Conservation (phyloP, 2,113 vertebrate species). For the Peromyscus californicus region DNA sequence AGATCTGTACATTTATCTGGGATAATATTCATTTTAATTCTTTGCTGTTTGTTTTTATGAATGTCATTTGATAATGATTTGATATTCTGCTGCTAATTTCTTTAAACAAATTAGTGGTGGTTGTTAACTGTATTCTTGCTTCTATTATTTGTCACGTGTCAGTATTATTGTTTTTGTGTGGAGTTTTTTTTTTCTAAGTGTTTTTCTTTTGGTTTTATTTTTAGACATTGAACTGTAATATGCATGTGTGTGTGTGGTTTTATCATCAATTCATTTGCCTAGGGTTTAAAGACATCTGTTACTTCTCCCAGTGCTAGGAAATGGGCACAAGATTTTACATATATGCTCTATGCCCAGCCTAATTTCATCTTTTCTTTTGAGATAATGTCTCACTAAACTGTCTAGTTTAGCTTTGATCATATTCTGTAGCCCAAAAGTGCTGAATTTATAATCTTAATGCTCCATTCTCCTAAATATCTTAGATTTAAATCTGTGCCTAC, state of each 20-base stretch:
- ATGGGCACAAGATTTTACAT: background rate
- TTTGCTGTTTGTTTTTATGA: background rate
- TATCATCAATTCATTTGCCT: background rate
- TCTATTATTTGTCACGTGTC: background rate
- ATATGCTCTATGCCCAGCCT: background rate
- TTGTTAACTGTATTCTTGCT: constrained; percentile 1
- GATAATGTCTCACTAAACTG: too few species aligned
- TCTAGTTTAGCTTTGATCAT: too few species aligned
- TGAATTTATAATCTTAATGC: too few species aligned
- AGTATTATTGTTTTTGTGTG: constrained; percentile 7
- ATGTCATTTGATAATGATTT: background rate
- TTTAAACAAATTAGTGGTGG: background rate
- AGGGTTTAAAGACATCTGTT: background rate
- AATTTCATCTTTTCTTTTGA: too few species aligned
- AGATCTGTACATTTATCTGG: background rate
- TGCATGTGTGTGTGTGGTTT: background rate
- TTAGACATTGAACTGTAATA: background rate
- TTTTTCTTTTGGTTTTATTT: background rate
- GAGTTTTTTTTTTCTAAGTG: background rate
- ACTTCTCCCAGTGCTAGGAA: background rate
- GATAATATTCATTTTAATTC: background rate
- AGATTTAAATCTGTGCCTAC: too few species aligned
- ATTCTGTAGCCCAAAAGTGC: too few species aligned
- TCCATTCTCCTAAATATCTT: too few species aligned
- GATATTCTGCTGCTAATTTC: background rate